A percentile compares a stretch with the other conserved stretches of the same genome.
phyloP scores from a whole-genome alignment of 1,140 invertebrate species.

The Plectrocnemia conspersa region DNA sequence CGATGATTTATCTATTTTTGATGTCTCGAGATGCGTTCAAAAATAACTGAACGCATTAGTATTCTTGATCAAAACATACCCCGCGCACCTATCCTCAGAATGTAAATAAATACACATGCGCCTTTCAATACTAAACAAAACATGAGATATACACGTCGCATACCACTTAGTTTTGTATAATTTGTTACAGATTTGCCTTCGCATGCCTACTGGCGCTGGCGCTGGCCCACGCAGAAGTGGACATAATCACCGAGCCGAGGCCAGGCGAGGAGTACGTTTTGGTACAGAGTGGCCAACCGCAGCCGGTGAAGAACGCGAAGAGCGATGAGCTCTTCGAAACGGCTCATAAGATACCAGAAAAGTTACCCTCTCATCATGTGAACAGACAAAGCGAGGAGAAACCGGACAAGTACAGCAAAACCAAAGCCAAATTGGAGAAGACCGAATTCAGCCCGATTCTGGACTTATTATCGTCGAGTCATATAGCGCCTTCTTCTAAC shows the following conservation, averaged over 20 bases:
- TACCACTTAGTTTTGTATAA: not conserved
- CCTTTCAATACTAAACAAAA: too few species aligned
- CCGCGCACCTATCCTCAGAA: too few species aligned
- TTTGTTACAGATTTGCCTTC: slow-evolving; percentile 45
- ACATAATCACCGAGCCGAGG: slow-evolving; percentile 52
- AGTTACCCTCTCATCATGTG: slow-evolving; percentile 42
- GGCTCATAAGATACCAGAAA: slow-evolving; percentile 49
- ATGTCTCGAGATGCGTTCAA: too few species aligned
- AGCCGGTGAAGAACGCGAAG: slow-evolving; percentile 40
- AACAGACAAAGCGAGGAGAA: slow-evolving; percentile 33
- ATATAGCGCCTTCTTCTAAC: slow-evolving; percentile 4
- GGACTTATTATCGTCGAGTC: slow-evolving; percentile 21
- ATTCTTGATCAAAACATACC: too few species aligned
- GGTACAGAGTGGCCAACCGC: slow-evolving; percentile 46
- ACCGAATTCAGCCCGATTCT: slow-evolving; percentile 24
- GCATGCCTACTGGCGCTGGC: slow-evolving; percentile 32
- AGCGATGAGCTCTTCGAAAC: slow-evolving; percentile 40
- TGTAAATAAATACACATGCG: too few species aligned
- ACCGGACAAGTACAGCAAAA: slow-evolving; percentile 24
- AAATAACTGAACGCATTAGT: too few species aligned
- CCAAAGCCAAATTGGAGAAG: slow-evolving; percentile 23
- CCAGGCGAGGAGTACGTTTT: slow-evolving; percentile 53
- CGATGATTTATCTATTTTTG: too few species aligned
- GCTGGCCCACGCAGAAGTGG: slow-evolving; percentile 44
- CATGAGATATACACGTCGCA: too few species aligned